Evolutionary conservation across 2,888 invertebrate species (phyloP).

Genomic region (Limnephilus marmoratus): DNA sequence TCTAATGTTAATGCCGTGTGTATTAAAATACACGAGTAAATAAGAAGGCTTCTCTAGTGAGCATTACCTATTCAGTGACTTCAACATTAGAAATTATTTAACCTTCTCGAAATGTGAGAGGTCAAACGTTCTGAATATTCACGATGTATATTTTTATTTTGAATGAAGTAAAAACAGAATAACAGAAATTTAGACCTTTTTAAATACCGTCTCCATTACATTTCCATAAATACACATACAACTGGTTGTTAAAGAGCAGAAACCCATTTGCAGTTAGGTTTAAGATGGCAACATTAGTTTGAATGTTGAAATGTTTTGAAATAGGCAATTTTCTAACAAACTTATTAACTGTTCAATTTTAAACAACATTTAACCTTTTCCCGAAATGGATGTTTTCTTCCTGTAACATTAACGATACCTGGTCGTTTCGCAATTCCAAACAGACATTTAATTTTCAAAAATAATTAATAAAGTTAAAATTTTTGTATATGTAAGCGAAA

Average conservation of each 20-base stretch:
- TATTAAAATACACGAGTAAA: too few species aligned
- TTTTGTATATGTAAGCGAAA: too few species aligned
- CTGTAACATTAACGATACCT: not conserved
- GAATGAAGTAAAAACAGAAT: not conserved
- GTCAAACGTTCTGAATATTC: not conserved
- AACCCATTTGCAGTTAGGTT: slow-evolving; percentile 41
- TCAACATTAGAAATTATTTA: not conserved
- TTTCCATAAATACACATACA: slow-evolving; percentile 35
- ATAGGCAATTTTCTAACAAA: slow-evolving; percentile 16
- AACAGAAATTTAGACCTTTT: slow-evolving; percentile 30
- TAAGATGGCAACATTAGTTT: slow-evolving; percentile 32
- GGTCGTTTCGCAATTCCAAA: not conserved
- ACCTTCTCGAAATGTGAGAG: not conserved
- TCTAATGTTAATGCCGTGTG: too few species aligned
- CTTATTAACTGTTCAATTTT: slow-evolving; percentile 1
- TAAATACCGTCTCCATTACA: slow-evolving; percentile 29
- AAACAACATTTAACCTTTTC: slow-evolving; percentile 3
- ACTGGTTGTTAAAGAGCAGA: slow-evolving; percentile 31
- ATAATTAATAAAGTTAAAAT: not conserved
- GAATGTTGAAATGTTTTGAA: slow-evolving; percentile 29
- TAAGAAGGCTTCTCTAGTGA: too few species aligned
- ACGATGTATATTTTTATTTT: not conserved
- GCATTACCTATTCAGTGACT: not conserved
- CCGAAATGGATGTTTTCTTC: not conserved
- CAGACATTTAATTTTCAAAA: not conserved